Evolutionary conservation across 2,888 invertebrate genomes (phyloP).

Genomic region (Malthinus flaveolus): DNA sequence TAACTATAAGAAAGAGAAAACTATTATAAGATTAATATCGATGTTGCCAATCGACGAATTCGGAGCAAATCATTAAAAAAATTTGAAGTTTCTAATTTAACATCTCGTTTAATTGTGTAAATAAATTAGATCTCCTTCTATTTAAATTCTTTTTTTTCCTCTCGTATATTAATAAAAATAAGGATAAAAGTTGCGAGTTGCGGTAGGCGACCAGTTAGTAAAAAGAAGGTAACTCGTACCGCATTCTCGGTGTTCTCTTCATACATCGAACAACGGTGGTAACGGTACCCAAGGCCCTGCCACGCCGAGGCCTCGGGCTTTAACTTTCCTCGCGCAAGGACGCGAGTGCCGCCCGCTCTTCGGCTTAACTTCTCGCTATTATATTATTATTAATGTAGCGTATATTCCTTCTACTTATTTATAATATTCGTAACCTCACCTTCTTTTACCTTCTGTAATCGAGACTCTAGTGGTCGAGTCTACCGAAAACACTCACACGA

Average conservation of each 20-base stretch:
- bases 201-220: slow-evolving; percentile 21
- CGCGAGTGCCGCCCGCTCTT: slow-evolving; percentile 35
- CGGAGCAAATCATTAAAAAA: slow-evolving; percentile 2
- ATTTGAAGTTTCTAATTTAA: slow-evolving; percentile 3
- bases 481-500: not conserved
- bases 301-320: slow-evolving; percentile 37
- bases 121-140: slow-evolving; percentile 10
- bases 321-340: slow-evolving; percentile 40
- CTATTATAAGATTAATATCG: not conserved
- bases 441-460: slow-evolving; percentile 16
- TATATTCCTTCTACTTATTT: no score
- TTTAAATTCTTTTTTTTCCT: no score
- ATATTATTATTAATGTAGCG: not conserved
- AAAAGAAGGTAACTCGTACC: slow-evolving; percentile 20
- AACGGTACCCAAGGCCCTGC: slow-evolving; percentile 41
- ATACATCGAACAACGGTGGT: slow-evolving; percentile 27
- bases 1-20: slow-evolving; percentile 4
- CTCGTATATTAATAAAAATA: not conserved
- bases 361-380: slow-evolving; percentile 19
- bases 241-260: slow-evolving; percentile 24
- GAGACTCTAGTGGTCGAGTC: slow-evolving; percentile 5
- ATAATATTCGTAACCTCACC: slow-evolving; percentile 20
- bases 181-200: slow-evolving; percentile 14
- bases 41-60: slow-evolving; percentile 5
- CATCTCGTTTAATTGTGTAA: slow-evolving; percentile 2